phyloP scores from a whole-genome alignment of 2,113 vertebrate species.

The Crocuta crocuta region DNA sequence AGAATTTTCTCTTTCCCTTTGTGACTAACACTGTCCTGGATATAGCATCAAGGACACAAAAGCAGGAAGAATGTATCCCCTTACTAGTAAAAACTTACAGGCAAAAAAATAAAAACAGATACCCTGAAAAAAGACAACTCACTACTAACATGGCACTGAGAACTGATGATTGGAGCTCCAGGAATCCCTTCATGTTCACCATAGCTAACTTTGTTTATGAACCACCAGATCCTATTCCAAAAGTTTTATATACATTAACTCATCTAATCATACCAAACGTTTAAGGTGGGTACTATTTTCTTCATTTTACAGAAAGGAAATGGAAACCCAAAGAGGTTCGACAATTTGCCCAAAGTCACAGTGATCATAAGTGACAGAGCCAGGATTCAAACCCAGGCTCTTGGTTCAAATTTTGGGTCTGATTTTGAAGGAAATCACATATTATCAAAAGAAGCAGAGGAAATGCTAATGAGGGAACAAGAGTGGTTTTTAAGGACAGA shows the following conservation, averaged over 20 bases:
- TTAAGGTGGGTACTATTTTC: neutral
- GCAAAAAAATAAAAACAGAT: neutral
- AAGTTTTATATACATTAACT: neutral
- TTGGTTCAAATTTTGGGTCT: neutral
- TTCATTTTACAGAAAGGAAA: constrained; percentile 35
- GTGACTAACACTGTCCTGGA: neutral
- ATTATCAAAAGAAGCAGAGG: neutral
- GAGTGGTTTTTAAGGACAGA: neutral
- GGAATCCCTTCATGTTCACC: neutral
- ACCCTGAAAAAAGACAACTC: neutral
- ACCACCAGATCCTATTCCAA: neutral
- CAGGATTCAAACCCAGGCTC: neutral
- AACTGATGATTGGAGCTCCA: neutral
- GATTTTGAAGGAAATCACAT: neutral
- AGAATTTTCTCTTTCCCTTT: neutral
- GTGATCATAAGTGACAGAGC: neutral
- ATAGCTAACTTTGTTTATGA: neutral
- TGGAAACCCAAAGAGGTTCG: neutral
- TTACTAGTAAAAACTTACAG: neutral
- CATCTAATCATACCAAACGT: neutral
- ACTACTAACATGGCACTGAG: neutral
- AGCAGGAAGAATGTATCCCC: neutral
- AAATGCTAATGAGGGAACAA: neutral
- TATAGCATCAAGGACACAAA: neutral
- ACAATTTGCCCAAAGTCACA: neutral